phyloP scores from a whole-genome alignment of 2,888 invertebrate genomes.

The Hyppa rectilinea region DNA sequence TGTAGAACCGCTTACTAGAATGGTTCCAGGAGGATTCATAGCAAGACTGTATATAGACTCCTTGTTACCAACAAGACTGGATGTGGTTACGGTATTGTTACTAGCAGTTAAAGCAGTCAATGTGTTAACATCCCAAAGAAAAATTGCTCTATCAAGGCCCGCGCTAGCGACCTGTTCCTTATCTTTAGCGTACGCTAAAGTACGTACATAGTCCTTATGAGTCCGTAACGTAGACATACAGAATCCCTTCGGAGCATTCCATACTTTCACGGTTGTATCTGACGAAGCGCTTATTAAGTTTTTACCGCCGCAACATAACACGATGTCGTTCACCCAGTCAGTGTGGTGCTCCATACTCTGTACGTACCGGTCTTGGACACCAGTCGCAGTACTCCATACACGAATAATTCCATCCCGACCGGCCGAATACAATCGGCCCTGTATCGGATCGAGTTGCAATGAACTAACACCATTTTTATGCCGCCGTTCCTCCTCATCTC shows the following conservation, averaged over 20 bases:
- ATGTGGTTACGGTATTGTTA: constrained; percentile 99
- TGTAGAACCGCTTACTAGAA: constrained; percentile 98
- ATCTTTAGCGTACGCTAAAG: constrained; percentile 99
- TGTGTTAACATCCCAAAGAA: constrained; percentile 99
- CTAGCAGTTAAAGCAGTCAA: constrained; percentile 99
- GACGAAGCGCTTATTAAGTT: constrained; percentile 99
- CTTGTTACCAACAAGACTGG: constrained; percentile 98
- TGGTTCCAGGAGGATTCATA: constrained; percentile 99
- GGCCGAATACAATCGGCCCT: constrained; percentile 98
- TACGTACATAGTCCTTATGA: constrained; percentile 99
- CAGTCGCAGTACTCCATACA: constrained; percentile 94
- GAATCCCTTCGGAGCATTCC: constrained; percentile 99
- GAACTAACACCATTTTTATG: constrained; percentile 99
- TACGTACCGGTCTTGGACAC: constrained; percentile 92
- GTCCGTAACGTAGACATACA: constrained; percentile 99
- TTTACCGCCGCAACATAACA: constrained; percentile 98
- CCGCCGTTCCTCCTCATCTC: constrained; percentile 98
- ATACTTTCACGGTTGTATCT: constrained; percentile 99
- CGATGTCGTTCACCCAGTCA: constrained; percentile 99
- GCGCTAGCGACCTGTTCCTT: constrained; percentile 99
- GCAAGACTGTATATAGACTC: constrained; percentile 99
- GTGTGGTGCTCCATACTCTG: constrained; percentile 99
- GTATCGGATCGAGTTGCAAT: constrained; percentile 96
- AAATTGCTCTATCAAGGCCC: constrained; percentile 98
- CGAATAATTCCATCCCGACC: constrained; percentile 99